Evolutionary conservation across 2,888 invertebrate species (phyloP), one percentile per base, ranked within the genome.

Genomic region (Spatulosminthurus flaviceps): DNA sequence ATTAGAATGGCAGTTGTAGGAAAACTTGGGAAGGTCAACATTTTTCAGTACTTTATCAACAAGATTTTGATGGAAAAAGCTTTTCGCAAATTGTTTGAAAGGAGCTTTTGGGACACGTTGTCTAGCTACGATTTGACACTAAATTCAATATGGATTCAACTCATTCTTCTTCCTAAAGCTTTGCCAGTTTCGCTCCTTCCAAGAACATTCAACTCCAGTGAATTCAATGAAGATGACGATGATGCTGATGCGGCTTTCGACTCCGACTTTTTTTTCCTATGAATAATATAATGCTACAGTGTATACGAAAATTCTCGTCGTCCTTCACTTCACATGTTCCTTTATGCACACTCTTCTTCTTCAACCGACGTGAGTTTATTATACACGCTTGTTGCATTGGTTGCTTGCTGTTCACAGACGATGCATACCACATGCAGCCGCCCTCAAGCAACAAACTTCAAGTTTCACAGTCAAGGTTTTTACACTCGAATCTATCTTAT

Each of bases 321-420:
- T 78, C 78, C 78, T 78, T 78, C 71, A 78, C 28, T 78, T 60
- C 70, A 60, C 78, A 78, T 28, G 75, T 64, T 64, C n/a, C 64
- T 64, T 64, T 64, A 70, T 71, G 41, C 71, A 71, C 43, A 21
- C 42, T 42, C 29, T 4, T 11, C 1, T 69, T 2, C 29, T 19
- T 24, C 19, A 42, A 9, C 34, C 71, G 43, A 21, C 24, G 24
- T 64, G 11, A n/a, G 24, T 64, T 2, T 64, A 22, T 26, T 2
- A 64, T 51, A 19, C 16, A 19, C 1, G 51, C 51, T n/a, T 64
- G 64, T 16, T 64, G 22, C 24, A n/a, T n/a, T n/a, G n/a, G n/a
- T n/a, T n/a, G n/a, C n/a, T n/a, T n/a, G n/a, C n/a, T n/a, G n/a
- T n/a, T n/a, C n/a, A n/a, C n/a, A n/a, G n/a, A n/a, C n/a, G n/a